These are phyloP conservation scores for Hafferia zeledoni DNA, from an alignment of 2,797 vertebrate species.

Conservation along the genomic window DNA sequence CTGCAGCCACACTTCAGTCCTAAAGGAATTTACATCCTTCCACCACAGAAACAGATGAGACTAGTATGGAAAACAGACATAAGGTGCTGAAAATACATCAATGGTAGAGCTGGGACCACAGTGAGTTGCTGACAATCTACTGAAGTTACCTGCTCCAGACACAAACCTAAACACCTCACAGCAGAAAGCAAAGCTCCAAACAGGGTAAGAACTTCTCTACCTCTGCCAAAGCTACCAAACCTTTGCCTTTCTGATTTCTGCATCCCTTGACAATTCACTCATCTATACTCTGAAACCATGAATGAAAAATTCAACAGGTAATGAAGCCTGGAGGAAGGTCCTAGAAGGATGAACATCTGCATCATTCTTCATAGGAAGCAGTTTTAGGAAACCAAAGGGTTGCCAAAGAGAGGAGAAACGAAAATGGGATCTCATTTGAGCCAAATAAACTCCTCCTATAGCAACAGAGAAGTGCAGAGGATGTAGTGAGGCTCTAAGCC, in stretches of 20 bases:
- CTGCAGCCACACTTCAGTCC: background rate
- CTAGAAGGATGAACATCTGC: background rate
- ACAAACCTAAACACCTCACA: background rate
- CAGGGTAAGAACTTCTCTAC: background rate
- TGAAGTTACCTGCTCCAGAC: background rate
- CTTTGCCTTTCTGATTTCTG: background rate
- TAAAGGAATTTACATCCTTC: background rate
- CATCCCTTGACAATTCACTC: background rate
- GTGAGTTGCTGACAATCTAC: background rate
- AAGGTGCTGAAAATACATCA: background rate
- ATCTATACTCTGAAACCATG: background rate
- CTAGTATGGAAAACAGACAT: background rate
- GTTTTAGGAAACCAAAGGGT: background rate
- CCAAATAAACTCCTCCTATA: background rate
- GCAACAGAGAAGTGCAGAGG: background rate
- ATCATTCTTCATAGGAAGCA: background rate
- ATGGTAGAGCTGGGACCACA: background rate
- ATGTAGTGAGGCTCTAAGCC: background rate
- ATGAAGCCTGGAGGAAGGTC: background rate
- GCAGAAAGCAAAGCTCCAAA: background rate
- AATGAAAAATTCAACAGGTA: constrained; percentile 15
- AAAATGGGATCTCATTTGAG: background rate
- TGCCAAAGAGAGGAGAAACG: background rate
- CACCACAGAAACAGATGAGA: background rate
- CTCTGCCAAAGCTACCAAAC: background rate